phyloP scores from a whole-genome alignment of 2,797 vertebrate genomes.

The Anniella stebbinsi region DNA sequence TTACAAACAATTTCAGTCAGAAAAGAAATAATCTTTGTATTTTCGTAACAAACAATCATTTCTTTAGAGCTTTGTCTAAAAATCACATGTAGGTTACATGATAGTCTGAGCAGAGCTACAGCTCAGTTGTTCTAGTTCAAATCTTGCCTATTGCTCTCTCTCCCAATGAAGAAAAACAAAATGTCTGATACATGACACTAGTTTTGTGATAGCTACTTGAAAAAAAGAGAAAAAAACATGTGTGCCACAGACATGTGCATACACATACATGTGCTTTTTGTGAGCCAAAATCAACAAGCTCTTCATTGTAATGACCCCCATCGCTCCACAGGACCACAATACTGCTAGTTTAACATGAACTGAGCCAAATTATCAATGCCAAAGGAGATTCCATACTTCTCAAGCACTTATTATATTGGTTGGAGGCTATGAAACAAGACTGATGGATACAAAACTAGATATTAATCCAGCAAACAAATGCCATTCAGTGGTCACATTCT shows the following conservation, averaged over 20 bases:
- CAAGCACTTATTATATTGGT: not conserved
- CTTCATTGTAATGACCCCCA: not conserved
- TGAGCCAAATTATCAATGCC: not conserved
- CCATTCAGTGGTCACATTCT: not conserved
- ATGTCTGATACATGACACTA: not conserved
- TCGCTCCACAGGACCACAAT: not conserved
- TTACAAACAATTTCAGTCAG: conserved; percentile 13
- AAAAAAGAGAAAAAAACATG: not conserved
- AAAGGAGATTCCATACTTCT: not conserved
- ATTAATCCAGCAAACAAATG: not conserved
- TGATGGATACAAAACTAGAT: not conserved
- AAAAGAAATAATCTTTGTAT: not conserved
- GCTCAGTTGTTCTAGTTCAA: not conserved
- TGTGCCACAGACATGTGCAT: not conserved
- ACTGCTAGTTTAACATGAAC: not conserved
- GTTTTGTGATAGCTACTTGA: not conserved
- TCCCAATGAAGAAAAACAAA: not conserved
- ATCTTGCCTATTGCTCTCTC: not conserved
- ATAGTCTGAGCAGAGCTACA: not conserved
- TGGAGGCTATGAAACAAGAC: not conserved
- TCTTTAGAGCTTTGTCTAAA: not conserved
- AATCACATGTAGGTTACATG: not conserved
- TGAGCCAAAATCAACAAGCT: not conserved
- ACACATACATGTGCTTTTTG: not conserved
- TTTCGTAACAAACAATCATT: not conserved